Percentiles rank a stretch among this genome's conserved stretches.
phyloP scores from a whole-genome alignment of 2,888 invertebrate species.

The Drosophila ustulata region DNA sequence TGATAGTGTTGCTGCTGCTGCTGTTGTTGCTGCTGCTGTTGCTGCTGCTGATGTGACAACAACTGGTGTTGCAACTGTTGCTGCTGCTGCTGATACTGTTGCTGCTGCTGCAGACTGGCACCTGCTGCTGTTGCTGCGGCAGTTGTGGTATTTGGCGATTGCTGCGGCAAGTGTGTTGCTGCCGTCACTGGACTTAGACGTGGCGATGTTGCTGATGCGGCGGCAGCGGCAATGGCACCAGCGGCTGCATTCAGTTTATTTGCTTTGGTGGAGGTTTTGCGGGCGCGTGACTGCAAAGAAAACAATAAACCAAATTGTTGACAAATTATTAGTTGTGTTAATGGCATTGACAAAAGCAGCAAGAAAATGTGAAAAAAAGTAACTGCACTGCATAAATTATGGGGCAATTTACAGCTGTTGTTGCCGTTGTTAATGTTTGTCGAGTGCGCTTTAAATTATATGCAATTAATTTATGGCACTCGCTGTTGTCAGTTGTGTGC shows the following conservation, averaged over 20 bases:
- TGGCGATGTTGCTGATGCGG: slow-evolving; percentile 82
- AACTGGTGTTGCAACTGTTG: slow-evolving; percentile 65
- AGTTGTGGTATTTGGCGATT: slow-evolving; percentile 83
- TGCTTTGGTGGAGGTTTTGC: slow-evolving; percentile 83
- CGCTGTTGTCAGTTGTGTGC: slow-evolving; percentile 16
- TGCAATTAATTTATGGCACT: slow-evolving; percentile 52
- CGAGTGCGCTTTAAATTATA: slow-evolving; percentile 45
- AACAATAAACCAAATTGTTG: slow-evolving; percentile 23
- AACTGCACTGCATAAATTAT: slow-evolving; percentile 45
- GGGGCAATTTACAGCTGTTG: slow-evolving; percentile 36
- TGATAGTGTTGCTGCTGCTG: slow-evolving; percentile 66
- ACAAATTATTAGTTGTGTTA: slow-evolving; percentile 35
- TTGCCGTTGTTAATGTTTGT: slow-evolving; percentile 33
- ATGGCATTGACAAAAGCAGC: slow-evolving; percentile 39
- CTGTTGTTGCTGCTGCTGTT: slow-evolving; percentile 54
- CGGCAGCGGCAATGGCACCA: slow-evolving; percentile 69
- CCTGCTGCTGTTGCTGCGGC: slow-evolving; percentile 58
- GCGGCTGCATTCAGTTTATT: slow-evolving; percentile 83
- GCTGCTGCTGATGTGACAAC: slow-evolving; percentile 64
- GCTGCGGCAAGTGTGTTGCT: slow-evolving; percentile 82
- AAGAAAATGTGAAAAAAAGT: slow-evolving; percentile 35
- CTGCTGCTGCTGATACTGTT: slow-evolving; percentile 66
- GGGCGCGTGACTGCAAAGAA: slow-evolving; percentile 82
- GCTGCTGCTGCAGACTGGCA: slow-evolving; percentile 60
- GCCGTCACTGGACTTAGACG: slow-evolving; percentile 82